Evolutionary conservation across 2,888 invertebrate genomes (phyloP), one percentile per base, ranked within the genome.

Genomic region (Heliothis peltigera): DNA sequence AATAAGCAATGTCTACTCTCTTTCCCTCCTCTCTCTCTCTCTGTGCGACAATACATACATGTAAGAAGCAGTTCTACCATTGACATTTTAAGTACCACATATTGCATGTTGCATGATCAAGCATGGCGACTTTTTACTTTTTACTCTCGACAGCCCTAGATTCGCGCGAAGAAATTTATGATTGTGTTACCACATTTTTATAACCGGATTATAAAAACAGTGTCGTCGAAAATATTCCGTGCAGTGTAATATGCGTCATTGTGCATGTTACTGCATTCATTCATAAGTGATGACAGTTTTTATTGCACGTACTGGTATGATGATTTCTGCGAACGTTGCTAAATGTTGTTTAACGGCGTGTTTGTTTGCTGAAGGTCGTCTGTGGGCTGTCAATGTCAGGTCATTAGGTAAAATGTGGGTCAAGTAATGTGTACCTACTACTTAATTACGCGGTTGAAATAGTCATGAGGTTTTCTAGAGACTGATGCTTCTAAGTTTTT

Each of bases 271-370:
- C n/a, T 46, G 44, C 58, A 49, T 58, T 60, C 57, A 60, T 67
- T 77, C 57, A 48, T 54, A 55, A 56, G 39, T 57, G 51, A 51
- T 77, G 62, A 71, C 49, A 42, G 61, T 59, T 76, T 70, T 65
- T 64, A 59, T 64, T 19, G 15, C 10, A 4, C 32, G 35, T 10
- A 32, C 10, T 4, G 1, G 32, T 8, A 10, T 71, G 55, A 64
- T 76, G 64, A 39, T 18, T 57, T 72, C 49, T 35, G 43, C 35
- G 21, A 59, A 68, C 51, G 49, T 47, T 66, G 44, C 43, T 53
- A 32, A 32, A n/a, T 54, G 42, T 8, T 28, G 28, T 57, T n/a
- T n/a, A n/a, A n/a, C 12, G 4, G n/a, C n/a, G n/a, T n/a, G 39
- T 39, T 39, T 39, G n/a, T 39, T n/a, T 4, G 17, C 6, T 18